Evolutionary conservation across 2,888 invertebrate species (phyloP), one percentile per base, ranked within the genome.

Genomic region (Drosophila melanosoma): DNA sequence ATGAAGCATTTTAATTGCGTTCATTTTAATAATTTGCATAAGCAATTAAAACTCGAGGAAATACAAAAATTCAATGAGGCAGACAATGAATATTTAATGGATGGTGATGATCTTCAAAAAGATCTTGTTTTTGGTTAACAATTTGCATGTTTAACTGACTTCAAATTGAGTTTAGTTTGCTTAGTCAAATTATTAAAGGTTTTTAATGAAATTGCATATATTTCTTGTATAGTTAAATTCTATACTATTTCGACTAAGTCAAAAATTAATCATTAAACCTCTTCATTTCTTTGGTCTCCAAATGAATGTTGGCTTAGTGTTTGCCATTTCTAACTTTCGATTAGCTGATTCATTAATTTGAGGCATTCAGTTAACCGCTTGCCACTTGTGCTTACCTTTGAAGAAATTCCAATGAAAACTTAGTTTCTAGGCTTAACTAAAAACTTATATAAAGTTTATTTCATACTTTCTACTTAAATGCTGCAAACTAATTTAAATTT

Each of bases 1-100:
- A 26, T 51, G n/a, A 48, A 38, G 48, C 32, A 38, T 23, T 38
- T 57, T 57, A 45, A 51, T 64, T 33, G 29, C 38, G 36, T 20
- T 42, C 53, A 35, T 26, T 53, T 54, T 12, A 36, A 23, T 36
- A 54, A 61, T 70, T 67, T 64, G 58, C 64, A 64, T 64, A 62
- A 64, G 52, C 75, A 71, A 71, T 79, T 71, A 67, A 56, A 54
- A 76, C n/a, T 51, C 42, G 65, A 51, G 29, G 23, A 54, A 35
- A 42, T 40, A 49, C 51, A 62, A 20, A 70, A 56, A 57, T 12
- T 32, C 8, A 38, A 45, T 45, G 7, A 29, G 48, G 49, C 29
- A 63, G 48, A 12, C 17, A 40, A 42, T 62, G n/a, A 56, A 56
- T 62, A 42, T 54, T 42, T 33, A 26, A 40, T 54, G 33, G 10